Base-by-base conservation (phyloP, 2,113 vertebrate species). In the Microcebus jonahi region DNA sequence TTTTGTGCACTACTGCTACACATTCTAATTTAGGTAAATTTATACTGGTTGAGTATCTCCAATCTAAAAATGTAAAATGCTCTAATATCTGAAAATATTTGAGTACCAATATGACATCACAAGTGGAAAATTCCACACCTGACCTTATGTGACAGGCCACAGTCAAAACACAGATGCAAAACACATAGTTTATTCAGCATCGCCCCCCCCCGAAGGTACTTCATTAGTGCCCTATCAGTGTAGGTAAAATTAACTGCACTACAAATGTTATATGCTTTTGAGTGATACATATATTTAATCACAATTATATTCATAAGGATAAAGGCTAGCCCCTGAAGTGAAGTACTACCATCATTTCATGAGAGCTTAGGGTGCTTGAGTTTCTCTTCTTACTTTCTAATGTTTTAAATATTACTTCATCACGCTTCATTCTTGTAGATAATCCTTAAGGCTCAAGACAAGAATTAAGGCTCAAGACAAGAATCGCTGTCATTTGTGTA, bases 361-460 rank as follows among this genome's bases (percentile, higher is more conserved):
- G 71, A 71, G 61, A 34, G 3, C 9, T 86, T 67, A 70, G 11
- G 20, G 20, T 48, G 57, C 31, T 2, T 91, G 77, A 91, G 15
- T 71, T 87, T 67, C n/a, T 83, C 59, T 65, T 29, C 57, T 88
- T 42, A 88, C 9, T 79, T 84, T 48, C 55, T 55, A 63, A 77
- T 75, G 76, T 76, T 85, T 95, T n/a, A 94, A 94, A 53, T 59
- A 42, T 7, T 92, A 31, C 20, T 85, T 70, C 34, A 92, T 55
- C 4, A 18, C 77, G 29, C 39, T 34, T 92, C n/a, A 48, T 11
- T 81, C 23, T 70, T 70, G 1, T 21, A 75, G 27, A 57, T 50
- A 93, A 67, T 39, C 15, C 31, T 63, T 70, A 91, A 81, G 48
- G 34, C 25, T 80, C 13, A 53, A 55, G 8, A 57, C 53, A 45